These are phyloP conservation scores for Agrotis ipsilon DNA, from an alignment of 2,888 invertebrate species.

Conservation along the genomic window DNA sequence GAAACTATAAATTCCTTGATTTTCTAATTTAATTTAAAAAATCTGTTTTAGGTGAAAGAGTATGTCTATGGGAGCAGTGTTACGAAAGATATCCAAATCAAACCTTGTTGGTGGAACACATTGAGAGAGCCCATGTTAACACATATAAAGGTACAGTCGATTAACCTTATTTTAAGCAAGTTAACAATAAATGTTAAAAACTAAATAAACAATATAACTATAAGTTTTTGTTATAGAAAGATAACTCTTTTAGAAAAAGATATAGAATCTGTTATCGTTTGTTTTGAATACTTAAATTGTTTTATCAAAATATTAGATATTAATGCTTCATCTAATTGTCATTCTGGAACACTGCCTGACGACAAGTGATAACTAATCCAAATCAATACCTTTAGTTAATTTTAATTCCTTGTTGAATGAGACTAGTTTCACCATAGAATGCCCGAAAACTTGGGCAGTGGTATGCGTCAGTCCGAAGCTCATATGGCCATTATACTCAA, in stretches of 20 bases:
- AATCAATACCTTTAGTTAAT: not conserved
- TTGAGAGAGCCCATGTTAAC: constrained; percentile 97
- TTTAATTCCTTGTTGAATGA: not conserved
- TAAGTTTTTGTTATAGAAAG: not conserved
- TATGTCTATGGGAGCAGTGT: constrained; percentile 97
- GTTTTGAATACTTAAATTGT: not conserved
- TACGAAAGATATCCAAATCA: constrained; percentile 95
- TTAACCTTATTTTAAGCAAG: not conserved
- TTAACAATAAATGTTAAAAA: not conserved
- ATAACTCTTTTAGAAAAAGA: not conserved
- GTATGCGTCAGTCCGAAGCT: no score
- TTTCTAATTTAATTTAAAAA: not conserved
- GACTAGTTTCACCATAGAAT: no score
- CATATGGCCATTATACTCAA: not conserved
- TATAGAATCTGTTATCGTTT: not conserved
- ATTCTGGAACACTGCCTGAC: not conserved
- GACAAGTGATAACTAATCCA: not conserved
- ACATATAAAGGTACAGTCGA: constrained; percentile 92
- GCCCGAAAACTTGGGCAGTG: not conserved
- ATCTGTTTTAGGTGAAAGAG: constrained; percentile 81
- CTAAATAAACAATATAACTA: not conserved
- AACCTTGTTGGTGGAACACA: constrained; percentile 95
- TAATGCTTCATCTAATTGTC: not conserved
- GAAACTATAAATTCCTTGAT: not conserved
- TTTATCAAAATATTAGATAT: not conserved